Percentiles rank a stretch among this genome's conserved stretches.
Conservation (phyloP, 2,113 vertebrate species). For the Eidolon helvum region DNA sequence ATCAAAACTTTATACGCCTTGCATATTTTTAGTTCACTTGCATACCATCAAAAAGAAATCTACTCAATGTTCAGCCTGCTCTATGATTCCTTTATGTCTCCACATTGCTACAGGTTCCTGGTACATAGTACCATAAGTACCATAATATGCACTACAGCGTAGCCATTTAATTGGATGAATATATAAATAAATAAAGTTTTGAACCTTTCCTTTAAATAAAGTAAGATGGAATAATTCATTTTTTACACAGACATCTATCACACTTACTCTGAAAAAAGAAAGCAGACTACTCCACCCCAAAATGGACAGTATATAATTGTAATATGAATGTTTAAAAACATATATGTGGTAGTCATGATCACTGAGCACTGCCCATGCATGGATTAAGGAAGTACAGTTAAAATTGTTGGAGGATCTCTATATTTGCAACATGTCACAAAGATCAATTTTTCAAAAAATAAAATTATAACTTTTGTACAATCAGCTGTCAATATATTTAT, state of each 20-base stretch:
- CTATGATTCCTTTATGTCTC: background rate
- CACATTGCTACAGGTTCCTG: background rate
- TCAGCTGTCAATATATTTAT: background rate
- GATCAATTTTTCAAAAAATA: background rate
- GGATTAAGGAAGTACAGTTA: background rate
- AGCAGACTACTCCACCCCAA: background rate
- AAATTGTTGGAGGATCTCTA: background rate
- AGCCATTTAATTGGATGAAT: background rate
- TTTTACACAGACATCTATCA: background rate
- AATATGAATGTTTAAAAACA: background rate
- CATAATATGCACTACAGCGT: background rate
- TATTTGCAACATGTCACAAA: background rate
- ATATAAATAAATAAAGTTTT: background rate
- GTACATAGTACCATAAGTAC: background rate
- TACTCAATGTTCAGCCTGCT: background rate
- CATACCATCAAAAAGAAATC: background rate
- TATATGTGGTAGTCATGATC: background rate
- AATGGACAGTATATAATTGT: background rate
- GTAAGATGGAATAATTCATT: background rate
- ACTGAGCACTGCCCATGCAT: background rate
- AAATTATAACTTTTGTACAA: background rate
- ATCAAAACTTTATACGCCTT: background rate
- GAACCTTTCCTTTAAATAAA: background rate
- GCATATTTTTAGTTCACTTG: background rate
- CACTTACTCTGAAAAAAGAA: background rate